Conservation (phyloP, 1,140 invertebrate genomes). For the Pseudomyrmex cubaensis region DNA sequence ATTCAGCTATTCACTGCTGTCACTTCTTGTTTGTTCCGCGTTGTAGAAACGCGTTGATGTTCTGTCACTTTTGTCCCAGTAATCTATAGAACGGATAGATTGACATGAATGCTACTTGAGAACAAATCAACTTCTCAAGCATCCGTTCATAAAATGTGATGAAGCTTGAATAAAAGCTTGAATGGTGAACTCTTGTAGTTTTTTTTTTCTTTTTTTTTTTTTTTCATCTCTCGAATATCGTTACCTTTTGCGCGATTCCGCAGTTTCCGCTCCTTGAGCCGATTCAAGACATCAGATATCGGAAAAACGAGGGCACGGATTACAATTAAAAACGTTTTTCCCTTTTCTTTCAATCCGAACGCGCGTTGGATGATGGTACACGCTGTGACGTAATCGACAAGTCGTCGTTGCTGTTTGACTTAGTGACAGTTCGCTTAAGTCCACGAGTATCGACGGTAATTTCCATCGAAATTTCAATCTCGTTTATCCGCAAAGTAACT, state of each 20-base stretch:
- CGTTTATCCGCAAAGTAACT: slow-evolving; percentile 81
- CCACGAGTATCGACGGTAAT: slow-evolving; percentile 78
- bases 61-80: too few species aligned
- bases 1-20: too few species aligned
- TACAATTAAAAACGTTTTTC: slow-evolving; percentile 31
- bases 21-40: too few species aligned
- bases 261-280: background rate
- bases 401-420: slow-evolving; percentile 77
- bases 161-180: background rate
- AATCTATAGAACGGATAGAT: too few species aligned
- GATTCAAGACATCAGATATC: slow-evolving; percentile 12
- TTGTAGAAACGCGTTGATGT: too few species aligned
- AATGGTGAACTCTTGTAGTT: too few species aligned
- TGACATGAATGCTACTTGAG: too few species aligned
- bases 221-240: background rate
- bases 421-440: slow-evolving; percentile 79
- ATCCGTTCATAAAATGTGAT: background rate
- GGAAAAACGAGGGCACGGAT: background rate
- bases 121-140: too few species aligned
- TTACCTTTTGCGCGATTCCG: background rate
- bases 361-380: slow-evolving; percentile 16
- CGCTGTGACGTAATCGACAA: slow-evolving; percentile 58
- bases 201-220: background rate
- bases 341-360: slow-evolving; percentile 7
- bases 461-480: slow-evolving; percentile 83